Evolutionary conservation across 2,888 invertebrate species (phyloP).

Genomic region (Tyria jacobaeae): DNA sequence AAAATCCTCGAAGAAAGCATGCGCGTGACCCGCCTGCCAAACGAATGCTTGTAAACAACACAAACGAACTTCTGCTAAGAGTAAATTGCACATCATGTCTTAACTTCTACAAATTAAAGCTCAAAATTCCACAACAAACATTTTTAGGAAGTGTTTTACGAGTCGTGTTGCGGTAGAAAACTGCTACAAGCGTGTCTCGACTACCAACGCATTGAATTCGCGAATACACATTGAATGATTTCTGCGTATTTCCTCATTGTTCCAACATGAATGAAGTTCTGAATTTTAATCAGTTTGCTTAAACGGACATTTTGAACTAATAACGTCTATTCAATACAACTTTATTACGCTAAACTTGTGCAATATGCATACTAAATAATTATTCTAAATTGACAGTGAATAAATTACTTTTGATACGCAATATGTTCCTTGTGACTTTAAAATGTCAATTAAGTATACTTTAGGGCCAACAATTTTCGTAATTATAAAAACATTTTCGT

Average conservation of each 20-base stretch:
- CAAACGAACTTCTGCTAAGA: slow-evolving; percentile 28
- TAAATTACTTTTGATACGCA: slow-evolving; percentile 18
- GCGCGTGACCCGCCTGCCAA: slow-evolving; percentile 79
- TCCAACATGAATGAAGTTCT: slow-evolving; percentile 76
- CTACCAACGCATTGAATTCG: slow-evolving; percentile 75
- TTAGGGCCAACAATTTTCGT: slow-evolving; percentile 19
- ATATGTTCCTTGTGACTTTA: slow-evolving; percentile 17
- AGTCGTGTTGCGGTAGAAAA: slow-evolving; percentile 69
- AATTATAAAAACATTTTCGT: slow-evolving; percentile 42
- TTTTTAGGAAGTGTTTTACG: slow-evolving; percentile 53
- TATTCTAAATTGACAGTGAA: slow-evolving; percentile 10
- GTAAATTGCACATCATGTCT: slow-evolving; percentile 24
- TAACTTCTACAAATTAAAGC: slow-evolving; percentile 61
- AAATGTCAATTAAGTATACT: slow-evolving; percentile 29
- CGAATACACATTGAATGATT: slow-evolving; percentile 77
- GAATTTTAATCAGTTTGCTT: slow-evolving; percentile 69
- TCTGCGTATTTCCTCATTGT: slow-evolving; percentile 85
- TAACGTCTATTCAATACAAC: slow-evolving; percentile 15
- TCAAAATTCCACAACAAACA: slow-evolving; percentile 54
- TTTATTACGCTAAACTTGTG: slow-evolving; percentile 5
- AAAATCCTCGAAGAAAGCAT: slow-evolving; percentile 84
- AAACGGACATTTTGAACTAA: slow-evolving; percentile 37
- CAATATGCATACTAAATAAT: slow-evolving; percentile 10
- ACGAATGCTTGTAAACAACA: slow-evolving; percentile 61
- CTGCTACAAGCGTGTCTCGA: slow-evolving; percentile 74